These are phyloP conservation scores for Penaeus vannamei DNA, from an alignment of 1,140 invertebrate species.

Conservation along the genomic window DNA sequence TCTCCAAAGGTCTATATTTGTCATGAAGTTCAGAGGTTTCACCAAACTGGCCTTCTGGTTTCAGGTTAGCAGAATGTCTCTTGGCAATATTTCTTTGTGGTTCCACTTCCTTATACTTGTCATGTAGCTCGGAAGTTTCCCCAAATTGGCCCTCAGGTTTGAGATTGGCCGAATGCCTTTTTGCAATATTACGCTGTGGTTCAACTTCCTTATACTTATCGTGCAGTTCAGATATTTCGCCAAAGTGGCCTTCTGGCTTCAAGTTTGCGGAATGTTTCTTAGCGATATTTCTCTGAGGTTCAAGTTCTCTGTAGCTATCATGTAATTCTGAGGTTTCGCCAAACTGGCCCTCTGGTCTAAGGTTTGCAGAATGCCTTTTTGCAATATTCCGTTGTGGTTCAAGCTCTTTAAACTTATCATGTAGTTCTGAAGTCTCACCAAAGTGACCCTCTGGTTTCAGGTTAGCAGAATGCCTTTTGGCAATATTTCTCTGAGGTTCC, in stretches of 20 bases:
- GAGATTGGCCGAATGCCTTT: neutral
- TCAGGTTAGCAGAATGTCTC: conserved; percentile 32
- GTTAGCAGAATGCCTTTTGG: neutral
- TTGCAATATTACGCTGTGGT: conserved; percentile 25
- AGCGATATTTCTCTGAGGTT: conserved; percentile 17
- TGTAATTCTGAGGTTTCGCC: conserved; percentile 34
- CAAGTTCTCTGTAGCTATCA: neutral
- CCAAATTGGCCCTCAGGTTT: conserved; percentile 20
- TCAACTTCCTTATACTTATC: conserved; percentile 17
- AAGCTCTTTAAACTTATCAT: conserved; percentile 10
- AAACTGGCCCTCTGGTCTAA: conserved; percentile 24
- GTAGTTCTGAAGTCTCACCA: conserved; percentile 29
- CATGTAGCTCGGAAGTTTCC: conserved; percentile 32
- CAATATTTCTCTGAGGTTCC: conserved; percentile 15
- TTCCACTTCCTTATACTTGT: conserved; percentile 27
- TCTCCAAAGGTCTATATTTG: conserved; percentile 35
- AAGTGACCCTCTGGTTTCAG: conserved; percentile 13
- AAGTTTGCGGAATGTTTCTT: conserved; percentile 34
- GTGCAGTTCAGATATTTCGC: conserved; percentile 26
- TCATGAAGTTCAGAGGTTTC: conserved; percentile 48
- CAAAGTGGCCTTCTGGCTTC: conserved; percentile 32
- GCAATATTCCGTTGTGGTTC: conserved; percentile 36
- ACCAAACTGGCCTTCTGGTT: conserved; percentile 45
- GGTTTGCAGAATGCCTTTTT: neutral
- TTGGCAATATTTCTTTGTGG: conserved; percentile 44